Percentiles rank a stretch among this genome's conserved stretches.
Evolutionary conservation across 2,113 vertebrate genomes (phyloP).

Genomic region (Lycaon pictus): DNA sequence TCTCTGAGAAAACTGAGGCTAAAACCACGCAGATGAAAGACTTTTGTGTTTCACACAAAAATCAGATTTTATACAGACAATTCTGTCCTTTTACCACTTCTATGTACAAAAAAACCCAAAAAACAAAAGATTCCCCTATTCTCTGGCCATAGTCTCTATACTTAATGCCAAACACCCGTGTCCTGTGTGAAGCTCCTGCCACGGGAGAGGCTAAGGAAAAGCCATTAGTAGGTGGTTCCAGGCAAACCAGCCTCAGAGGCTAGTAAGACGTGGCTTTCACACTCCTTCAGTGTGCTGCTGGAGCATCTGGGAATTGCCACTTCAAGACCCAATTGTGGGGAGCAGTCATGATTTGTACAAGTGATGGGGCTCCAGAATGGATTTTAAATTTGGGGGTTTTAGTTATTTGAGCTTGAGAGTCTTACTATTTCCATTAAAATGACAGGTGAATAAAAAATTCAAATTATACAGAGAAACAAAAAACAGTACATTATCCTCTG

Average conservation of each 20-base stretch:
- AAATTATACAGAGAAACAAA: neutral
- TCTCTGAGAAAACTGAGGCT: neutral
- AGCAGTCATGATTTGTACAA: neutral
- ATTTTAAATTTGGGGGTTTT: neutral
- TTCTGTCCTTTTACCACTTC: neutral
- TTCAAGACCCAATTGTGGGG: neutral
- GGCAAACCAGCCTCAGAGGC: neutral
- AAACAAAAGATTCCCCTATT: neutral
- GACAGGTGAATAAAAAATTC: neutral
- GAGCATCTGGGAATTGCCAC: neutral
- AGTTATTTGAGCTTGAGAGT: neutral
- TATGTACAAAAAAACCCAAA: neutral
- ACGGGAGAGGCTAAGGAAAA: neutral
- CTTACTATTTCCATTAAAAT: slow-evolving; percentile 31
- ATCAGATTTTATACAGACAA: neutral
- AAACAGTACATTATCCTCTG: neutral
- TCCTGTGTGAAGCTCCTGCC: neutral
- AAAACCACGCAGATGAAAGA: neutral
- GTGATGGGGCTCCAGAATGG: neutral
- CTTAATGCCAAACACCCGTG: neutral
- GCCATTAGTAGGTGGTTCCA: neutral
- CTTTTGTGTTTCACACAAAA: neutral
- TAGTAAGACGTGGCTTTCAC: neutral
- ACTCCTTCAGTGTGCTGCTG: too few species aligned
- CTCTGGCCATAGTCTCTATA: neutral